phyloP scores from a whole-genome alignment of 2,888 invertebrate genomes.

The Ornithoptera alexandrae region DNA sequence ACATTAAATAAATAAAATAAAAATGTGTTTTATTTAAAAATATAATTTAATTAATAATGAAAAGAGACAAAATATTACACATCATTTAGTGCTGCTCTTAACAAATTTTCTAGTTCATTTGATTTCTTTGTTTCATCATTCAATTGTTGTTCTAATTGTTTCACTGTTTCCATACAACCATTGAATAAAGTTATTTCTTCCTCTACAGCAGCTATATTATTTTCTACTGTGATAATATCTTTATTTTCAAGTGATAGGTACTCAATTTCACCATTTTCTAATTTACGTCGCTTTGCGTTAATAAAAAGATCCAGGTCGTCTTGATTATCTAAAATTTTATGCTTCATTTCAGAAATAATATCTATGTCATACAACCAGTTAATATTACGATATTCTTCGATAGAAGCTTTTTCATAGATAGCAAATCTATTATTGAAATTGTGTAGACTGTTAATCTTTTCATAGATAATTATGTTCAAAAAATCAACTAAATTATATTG shows the following conservation, averaged over 20 bases:
- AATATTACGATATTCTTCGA: conserved; percentile 74
- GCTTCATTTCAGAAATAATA: conserved; percentile 56
- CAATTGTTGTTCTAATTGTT: conserved; percentile 71
- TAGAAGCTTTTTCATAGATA: conserved; percentile 77
- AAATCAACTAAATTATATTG: conserved; percentile 76
- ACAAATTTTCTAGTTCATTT: conserved; percentile 68
- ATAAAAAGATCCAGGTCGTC: conserved; percentile 64
- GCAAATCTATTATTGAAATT: conserved; percentile 72
- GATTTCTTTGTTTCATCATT: conserved; percentile 70
- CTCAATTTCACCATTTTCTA: conserved; percentile 55
- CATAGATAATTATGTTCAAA: conserved; percentile 76
- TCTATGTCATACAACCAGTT: conserved; percentile 81
- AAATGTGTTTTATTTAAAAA: background rate
- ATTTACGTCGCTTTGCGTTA: conserved; percentile 66
- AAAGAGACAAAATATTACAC: conserved; percentile 34
- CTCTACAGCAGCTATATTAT: conserved; percentile 57
- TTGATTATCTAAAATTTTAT: conserved; percentile 58
- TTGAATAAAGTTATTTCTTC: conserved; percentile 56
- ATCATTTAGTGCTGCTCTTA: conserved; percentile 67
- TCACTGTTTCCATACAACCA: conserved; percentile 60
- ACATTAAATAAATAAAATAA: background rate
- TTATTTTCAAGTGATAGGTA: conserved; percentile 68
- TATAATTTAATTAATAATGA: conserved; percentile 5
- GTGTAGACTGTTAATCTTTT: conserved; percentile 73
- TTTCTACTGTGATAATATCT: conserved; percentile 60